phyloP scores from a whole-genome alignment of 2,888 invertebrate genomes.

The Globia sparganii region DNA sequence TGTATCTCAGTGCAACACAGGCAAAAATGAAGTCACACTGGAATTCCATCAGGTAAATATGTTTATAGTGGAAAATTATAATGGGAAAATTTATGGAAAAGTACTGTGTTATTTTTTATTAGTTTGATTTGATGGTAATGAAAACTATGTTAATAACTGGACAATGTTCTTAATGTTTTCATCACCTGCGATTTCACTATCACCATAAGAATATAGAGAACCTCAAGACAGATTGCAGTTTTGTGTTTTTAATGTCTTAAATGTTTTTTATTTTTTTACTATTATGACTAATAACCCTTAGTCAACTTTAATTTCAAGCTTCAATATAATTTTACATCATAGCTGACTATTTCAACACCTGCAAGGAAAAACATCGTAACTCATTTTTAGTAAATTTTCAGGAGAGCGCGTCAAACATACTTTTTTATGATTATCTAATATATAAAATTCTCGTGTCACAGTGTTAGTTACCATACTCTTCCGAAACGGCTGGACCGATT shows the following conservation, averaged over 20 bases:
- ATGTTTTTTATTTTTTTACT: not conserved
- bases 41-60: slow-evolving; percentile 97
- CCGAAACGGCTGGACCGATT: too few relatives aligned
- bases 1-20: slow-evolving; percentile 98
- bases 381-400: too few relatives aligned
- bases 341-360: too few relatives aligned
- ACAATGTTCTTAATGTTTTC: not conserved
- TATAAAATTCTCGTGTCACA: too few relatives aligned
- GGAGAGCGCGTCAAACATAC: too few relatives aligned
- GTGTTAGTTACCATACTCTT: too few relatives aligned
- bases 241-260: not conserved
- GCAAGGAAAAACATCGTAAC: too few relatives aligned
- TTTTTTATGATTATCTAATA: too few relatives aligned
- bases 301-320: too few relatives aligned
- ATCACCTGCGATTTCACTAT: too few relatives aligned
- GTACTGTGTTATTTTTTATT: not conserved
- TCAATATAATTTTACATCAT: not conserved
- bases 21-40: slow-evolving; percentile 99
- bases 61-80: not conserved
- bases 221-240: not conserved
- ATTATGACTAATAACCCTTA: too few relatives aligned
- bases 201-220: not conserved
- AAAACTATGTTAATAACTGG: not conserved
- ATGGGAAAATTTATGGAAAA: not conserved
- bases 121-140: not conserved